Percentiles rank a stretch among this genome's conserved stretches.
Evolutionary conservation across 2,888 invertebrate species (phyloP).

Genomic region (Cordylochernes scorpioides): DNA sequence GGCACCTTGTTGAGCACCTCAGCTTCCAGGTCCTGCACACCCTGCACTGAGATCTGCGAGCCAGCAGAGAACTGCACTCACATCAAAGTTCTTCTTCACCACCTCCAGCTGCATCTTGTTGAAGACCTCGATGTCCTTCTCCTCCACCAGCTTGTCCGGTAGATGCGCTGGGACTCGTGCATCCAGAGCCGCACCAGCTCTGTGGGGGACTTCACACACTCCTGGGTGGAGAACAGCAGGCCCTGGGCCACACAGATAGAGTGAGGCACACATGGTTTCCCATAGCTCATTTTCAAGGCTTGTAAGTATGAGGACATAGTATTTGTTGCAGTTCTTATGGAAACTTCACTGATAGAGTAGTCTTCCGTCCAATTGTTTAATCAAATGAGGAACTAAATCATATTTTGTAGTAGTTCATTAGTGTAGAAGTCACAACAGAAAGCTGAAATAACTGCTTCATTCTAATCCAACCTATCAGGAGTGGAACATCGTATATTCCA

Average conservation of each 20-base stretch:
- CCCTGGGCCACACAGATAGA: conserved; percentile 33
- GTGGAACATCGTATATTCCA: too few relatives aligned
- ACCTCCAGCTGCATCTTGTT: conserved; percentile 63
- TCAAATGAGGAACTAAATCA: not conserved
- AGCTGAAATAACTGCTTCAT: not conserved
- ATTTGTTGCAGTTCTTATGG: too few relatives aligned
- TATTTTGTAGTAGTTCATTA: not conserved
- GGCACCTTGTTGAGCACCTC: conserved; percentile 32
- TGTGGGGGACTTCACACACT: conserved; percentile 47
- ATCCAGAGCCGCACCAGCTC: conserved; percentile 73
- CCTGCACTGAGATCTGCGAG: not conserved
- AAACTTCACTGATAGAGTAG: too few relatives aligned
- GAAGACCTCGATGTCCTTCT: conserved; percentile 70
- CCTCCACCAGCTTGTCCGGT: conserved; percentile 67
- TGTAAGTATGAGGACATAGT: too few relatives aligned
- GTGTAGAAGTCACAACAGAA: not conserved
- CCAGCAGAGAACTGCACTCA: conserved; percentile 3
- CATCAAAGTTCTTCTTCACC: conserved; percentile 69
- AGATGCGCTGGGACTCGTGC: conserved; percentile 76
- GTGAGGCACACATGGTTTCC: not conserved
- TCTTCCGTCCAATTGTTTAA: too few relatives aligned
- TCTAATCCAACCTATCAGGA: not conserved
- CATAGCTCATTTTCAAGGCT: too few relatives aligned
- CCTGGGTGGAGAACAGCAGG: conserved; percentile 60
- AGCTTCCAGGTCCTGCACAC: not conserved